Conservation (phyloP, 2,797 vertebrate species). For the Balearica regulorum region DNA sequence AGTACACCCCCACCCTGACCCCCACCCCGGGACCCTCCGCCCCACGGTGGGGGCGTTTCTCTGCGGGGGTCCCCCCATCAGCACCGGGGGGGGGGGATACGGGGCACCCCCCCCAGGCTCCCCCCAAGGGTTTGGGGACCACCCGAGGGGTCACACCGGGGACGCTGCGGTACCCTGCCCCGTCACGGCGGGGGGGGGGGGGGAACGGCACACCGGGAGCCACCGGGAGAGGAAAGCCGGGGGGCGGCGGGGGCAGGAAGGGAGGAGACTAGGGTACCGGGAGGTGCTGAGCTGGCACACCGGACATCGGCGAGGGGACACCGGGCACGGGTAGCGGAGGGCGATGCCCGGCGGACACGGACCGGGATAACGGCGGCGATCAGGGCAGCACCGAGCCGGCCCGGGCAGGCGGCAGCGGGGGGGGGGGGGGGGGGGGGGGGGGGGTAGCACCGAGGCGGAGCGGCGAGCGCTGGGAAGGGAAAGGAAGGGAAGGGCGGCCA, state of each 20-base stretch:
- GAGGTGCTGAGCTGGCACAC: neutral
- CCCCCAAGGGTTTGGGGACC: neutral
- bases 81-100: neutral
- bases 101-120: too few species aligned
- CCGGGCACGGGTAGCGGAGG: neutral
- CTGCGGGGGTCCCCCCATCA: neutral
- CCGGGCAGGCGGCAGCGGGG: too few species aligned
- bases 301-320: neutral
- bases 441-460: too few species aligned
- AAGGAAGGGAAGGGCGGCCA: neutral
- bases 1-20: fast-evolving
- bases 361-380: too few species aligned
- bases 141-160: neutral
- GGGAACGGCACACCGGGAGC: too few species aligned
- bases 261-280: fast-evolving
- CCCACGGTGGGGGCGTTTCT: fast-evolving
- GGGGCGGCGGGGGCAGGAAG: too few species aligned
- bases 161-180: neutral
- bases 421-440: too few species aligned
- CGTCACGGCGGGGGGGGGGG: neutral
- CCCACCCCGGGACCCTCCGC: neutral
- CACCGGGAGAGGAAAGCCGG: neutral
- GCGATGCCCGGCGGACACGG: neutral
- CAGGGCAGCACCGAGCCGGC: neutral
- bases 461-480: neutral